Base-by-base conservation (phyloP, 2,113 vertebrate species). In the Malurus cyaneus region DNA sequence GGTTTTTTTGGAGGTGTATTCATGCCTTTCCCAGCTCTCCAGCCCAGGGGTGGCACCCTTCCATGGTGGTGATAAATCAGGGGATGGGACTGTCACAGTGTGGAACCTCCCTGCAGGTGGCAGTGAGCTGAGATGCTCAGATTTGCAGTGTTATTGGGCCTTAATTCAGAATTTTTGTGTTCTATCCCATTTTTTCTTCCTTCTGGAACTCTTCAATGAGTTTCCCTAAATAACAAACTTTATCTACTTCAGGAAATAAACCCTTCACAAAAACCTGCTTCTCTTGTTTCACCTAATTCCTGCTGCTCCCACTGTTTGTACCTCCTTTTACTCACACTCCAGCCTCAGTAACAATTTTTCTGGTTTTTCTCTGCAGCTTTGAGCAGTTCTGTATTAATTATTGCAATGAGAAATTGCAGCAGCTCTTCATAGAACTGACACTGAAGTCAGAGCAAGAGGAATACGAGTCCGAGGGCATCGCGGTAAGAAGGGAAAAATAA, bases 361-460 rank as follows among this genome's bases (percentile, higher is more conserved):
- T 95, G 61, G 19, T 95, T 71, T 82, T 82, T 44, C 18, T 79
- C 93, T 64, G 19, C 97, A 99, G 99, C 97, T 99, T 99, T 66
- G 99, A 99, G 96, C 99, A 99, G 91, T 99, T 99, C 96, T 99
- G 99, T 88, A 99, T 99, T 95, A 99, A 99, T 97, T 99, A 99
- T 70, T 99, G 99, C 89, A 99, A 99, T 4, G 99, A 99, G 95
- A 99, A 99, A 88, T 97, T 99, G 84, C 99, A 99, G 97, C 99
- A 99, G 95, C 98, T 99, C 67, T 99, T 99, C 98, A 99, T 99
- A 8, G 99, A 99, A 89, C 98, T 99, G 88, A 99, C 99, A 0
- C 98, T 99, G 44, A 99, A 99, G 90, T 99, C 99, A 0, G 99
- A 99, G 84, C 99, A 99, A 90, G 99, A 99, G 32, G 99, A 99